Evolutionary conservation across 2,888 invertebrate genomes (phyloP).

Genomic region (Pachymerium ferrugineum): DNA sequence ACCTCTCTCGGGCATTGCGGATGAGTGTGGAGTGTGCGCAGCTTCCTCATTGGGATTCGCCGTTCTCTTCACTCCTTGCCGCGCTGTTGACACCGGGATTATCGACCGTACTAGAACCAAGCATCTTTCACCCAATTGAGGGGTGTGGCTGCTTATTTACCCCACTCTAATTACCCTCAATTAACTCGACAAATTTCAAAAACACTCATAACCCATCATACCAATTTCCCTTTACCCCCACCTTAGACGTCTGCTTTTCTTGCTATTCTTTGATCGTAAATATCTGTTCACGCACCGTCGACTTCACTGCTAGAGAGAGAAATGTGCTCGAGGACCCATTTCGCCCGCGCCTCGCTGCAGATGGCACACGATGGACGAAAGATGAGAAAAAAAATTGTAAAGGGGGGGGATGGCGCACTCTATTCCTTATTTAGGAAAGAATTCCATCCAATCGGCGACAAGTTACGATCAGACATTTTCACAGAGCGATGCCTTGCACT

Average conservation of each 20-base stretch:
- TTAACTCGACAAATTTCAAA: too few species aligned
- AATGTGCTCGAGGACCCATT: background rate
- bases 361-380: constrained; percentile 8
- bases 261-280: background rate
- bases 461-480: background rate
- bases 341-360: constrained; percentile 4
- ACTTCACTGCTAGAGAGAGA: background rate
- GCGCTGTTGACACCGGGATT: too few species aligned
- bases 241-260: background rate
- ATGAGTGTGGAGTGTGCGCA: too few species aligned
- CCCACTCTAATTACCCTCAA: too few species aligned
- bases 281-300: background rate
- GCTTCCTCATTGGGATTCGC: too few species aligned
- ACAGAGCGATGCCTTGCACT: background rate
- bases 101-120: too few species aligned
- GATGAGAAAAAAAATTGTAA: background rate
- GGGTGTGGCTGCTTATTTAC: too few species aligned
- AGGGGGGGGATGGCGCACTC: background rate
- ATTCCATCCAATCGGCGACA: background rate
- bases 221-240: background rate
- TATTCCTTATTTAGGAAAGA: background rate
- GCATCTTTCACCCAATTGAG: too few species aligned
- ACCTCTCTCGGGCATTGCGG: background rate
- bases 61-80: too few species aligned
- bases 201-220: too few species aligned